Conservation (phyloP, 2,888 invertebrate genomes). For the Epsilonema sp. region DNA sequence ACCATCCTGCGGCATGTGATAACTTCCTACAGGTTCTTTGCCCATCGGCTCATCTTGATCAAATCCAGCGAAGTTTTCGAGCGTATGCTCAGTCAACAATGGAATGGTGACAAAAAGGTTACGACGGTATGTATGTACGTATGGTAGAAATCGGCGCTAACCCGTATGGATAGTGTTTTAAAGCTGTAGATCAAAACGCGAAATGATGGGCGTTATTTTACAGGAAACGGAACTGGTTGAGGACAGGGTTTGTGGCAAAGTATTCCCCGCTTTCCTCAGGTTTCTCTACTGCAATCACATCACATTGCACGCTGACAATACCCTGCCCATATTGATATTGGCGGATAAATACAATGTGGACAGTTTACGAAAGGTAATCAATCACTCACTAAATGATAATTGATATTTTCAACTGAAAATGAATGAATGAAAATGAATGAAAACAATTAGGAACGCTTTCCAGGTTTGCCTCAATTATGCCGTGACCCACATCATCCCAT, state of each 20-base stretch:
- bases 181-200: neutral
- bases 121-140: too few species aligned
- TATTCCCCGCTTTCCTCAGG: constrained; percentile 31
- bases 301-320: constrained; percentile 29
- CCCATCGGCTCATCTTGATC: constrained; percentile 34
- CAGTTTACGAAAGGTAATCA: constrained; percentile 27
- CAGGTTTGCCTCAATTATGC: constrained; percentile 33
- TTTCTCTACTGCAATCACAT: constrained; percentile 34
- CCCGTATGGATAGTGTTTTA: neutral
- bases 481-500: constrained; percentile 28
- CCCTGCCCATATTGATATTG: constrained; percentile 31
- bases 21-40: constrained; percentile 27
- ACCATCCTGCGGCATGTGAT: neutral
- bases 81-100: constrained; percentile 32
- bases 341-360: constrained; percentile 34
- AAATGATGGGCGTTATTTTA: constrained; percentile 1
- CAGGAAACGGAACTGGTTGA: constrained; percentile 28
- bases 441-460: neutral
- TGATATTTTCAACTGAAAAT: neutral
- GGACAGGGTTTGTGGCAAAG: constrained; percentile 28
- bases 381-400: neutral
- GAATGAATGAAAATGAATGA: neutral
- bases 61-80: constrained; percentile 36
- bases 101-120: constrained; percentile 23
- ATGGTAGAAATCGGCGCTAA: too few species aligned